Base-by-base conservation (phyloP, 2,113 vertebrate species). In the Etheostoma cragini region DNA sequence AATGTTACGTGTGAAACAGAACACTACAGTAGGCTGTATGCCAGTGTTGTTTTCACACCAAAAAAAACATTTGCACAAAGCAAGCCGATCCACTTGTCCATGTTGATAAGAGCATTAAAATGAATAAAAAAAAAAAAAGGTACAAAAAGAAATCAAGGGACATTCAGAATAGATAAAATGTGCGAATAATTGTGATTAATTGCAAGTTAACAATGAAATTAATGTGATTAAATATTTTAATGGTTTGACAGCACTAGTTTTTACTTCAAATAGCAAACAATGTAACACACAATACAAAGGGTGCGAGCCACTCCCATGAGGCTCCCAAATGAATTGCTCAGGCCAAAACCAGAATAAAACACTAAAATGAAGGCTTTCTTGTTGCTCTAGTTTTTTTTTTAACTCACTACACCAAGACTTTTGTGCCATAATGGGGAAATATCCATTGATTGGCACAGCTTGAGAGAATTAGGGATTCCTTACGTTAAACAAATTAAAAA, bases 241-340 rank as follows among this genome's bases (percentile, higher is more conserved):
- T 30, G 2, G 3, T 30, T 30, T 30, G 30, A 30, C 30, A 30
- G 30, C 30, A 30, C 30, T 30, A 30, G 35, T 62, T 19, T 65
- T 80, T 62, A 62, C 67, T 63, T 1, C 26, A 68, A 67, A 72
- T 13, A 70, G 49, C 22, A 58, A 26, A 63, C 53, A 57, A 60
- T 10, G 33, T 70, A 52, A 76, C 50, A 56, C 49, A 56, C 53
- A 45, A 35, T 72, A 45, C 10, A 76, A 64, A 65, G 76, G 83
- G 66, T 3, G 68, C 65, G 7, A 52, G 72, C 26, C 74, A 82
- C 76, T 77, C 52, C 68, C 53, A 38, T 24, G 0, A 72, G 38
- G 15, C 6, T 78, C 52, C 12, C 16, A 69, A 49, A 45, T 49
- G 17, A 68, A 52, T 17, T 58, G 11, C 15, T 71, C 13, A 66